These are phyloP conservation scores for Ondatra zibethicus DNA, from an alignment of 2,113 vertebrate species.

Conservation along the genomic window DNA sequence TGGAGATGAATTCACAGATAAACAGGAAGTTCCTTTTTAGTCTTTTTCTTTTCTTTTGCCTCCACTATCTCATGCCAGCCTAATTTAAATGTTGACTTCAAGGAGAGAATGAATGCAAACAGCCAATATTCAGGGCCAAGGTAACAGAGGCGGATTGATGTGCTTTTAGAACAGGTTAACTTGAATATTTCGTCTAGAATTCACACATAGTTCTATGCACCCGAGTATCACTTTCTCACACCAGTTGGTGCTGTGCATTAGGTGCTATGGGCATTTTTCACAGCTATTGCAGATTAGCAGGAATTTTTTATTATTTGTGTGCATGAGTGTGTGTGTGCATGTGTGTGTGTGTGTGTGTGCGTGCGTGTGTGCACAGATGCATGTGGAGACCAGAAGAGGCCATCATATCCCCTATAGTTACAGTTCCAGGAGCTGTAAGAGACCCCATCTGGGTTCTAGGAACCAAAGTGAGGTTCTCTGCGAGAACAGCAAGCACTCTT, in stretches of 20 bases:
- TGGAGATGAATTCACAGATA: constrained; percentile 55
- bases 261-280: not conserved
- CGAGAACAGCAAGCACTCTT: not conserved
- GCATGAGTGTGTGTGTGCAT: not conserved
- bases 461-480: no score
- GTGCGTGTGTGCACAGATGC: not conserved
- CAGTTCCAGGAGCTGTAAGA: not conserved
- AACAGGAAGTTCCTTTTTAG: constrained; percentile 45
- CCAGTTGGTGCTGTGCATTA: not conserved
- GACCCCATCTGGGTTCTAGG: not conserved
- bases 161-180: constrained; percentile 31
- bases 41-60: constrained; percentile 45
- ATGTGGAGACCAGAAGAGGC: not conserved
- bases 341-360: not conserved
- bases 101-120: constrained; percentile 64
- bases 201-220: not conserved
- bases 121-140: constrained; percentile 48
- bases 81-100: constrained; percentile 65
- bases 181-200: constrained; percentile 38
- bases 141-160: not conserved
- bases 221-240: not conserved
- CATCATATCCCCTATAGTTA: not conserved
- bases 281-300: not conserved
- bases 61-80: constrained; percentile 18
- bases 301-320: not conserved